These are phyloP conservation scores for Acropora tenuis DNA, from an alignment of 64 coral and sea anemone species.

Conservation along the genomic window DNA sequence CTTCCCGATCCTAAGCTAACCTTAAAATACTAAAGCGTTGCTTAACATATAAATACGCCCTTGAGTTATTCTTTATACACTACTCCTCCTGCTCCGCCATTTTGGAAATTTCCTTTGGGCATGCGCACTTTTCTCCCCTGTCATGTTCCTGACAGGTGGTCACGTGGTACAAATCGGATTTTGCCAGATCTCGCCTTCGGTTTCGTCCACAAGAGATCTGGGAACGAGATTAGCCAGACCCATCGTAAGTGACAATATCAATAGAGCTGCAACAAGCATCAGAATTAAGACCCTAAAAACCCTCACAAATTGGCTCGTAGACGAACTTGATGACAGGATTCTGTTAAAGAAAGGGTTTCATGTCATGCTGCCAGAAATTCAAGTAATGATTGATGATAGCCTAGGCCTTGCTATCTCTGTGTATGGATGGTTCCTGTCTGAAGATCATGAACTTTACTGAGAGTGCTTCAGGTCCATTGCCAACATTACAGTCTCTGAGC, in stretches of 20 bases:
- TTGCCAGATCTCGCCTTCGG: too few relatives aligned
- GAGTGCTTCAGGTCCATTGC: conserved; percentile 7
- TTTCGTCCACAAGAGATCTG: too few relatives aligned
- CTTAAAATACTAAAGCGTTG: too few relatives aligned
- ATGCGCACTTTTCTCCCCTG: too few relatives aligned
- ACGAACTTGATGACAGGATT: conserved; percentile 50
- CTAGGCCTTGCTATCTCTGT: conserved; percentile 8
- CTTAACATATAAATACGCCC: too few relatives aligned
- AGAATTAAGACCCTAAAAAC: conserved; percentile 23
- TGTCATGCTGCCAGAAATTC: conserved; percentile 45
- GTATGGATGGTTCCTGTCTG: conserved; percentile 51
- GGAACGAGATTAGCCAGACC: conserved; percentile 2
- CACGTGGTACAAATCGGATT: background rate
- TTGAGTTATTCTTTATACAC: background rate
- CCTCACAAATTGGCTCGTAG: conserved; percentile 8
- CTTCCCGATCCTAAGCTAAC: too few relatives aligned
- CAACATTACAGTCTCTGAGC: conserved; percentile 58
- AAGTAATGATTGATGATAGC: too few relatives aligned
- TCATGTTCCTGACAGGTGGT: background rate
- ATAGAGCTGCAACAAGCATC: background rate
- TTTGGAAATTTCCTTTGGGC: too few relatives aligned
- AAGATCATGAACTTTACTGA: conserved; percentile 58
- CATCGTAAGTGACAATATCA: conserved; percentile 15
- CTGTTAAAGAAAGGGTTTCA: background rate
- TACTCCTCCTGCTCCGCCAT: background rate